Percentiles rank a stretch among this genome's conserved stretches.
phyloP scores from a whole-genome alignment of 2,797 vertebrate species.

The Pantherophis alleghaniensis region DNA sequence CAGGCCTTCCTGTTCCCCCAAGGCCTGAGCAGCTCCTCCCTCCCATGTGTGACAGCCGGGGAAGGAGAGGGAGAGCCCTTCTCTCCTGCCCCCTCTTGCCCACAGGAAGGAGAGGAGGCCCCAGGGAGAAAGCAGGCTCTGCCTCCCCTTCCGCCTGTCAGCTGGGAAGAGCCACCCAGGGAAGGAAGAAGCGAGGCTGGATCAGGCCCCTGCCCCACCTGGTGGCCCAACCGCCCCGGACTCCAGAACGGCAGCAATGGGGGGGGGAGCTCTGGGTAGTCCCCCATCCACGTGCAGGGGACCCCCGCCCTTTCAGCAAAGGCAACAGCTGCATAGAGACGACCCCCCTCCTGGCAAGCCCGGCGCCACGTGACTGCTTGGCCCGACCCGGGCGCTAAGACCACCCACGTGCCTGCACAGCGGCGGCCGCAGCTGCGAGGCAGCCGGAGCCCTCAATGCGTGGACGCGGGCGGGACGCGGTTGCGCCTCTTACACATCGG shows the following conservation, averaged over 20 bases:
- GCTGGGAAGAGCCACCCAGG: neutral
- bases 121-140: too few relatives aligned
- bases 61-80: neutral
- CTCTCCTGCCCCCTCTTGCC: neutral
- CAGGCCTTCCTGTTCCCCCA: too few relatives aligned
- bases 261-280: neutral
- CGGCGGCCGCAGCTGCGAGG: neutral
- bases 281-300: neutral
- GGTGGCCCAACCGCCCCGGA: neutral
- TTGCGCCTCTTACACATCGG: neutral
- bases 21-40: neutral
- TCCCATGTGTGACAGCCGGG: too few relatives aligned
- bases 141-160: fast-evolving
- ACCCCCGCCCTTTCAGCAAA: neutral
- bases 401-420: neutral
- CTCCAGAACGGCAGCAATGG: neutral
- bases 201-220: neutral
- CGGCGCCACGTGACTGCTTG: neutral
- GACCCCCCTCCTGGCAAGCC: neutral
- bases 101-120: neutral
- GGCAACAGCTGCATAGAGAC: fast-evolving
- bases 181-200: neutral
- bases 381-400: neutral
- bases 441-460: neutral
- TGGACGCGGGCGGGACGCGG: neutral